A percentile compares a stretch with the other conserved stretches of the same genome.
Evolutionary conservation across 2,888 invertebrate species (phyloP).

Genomic region (Liposcelis brunnea): DNA sequence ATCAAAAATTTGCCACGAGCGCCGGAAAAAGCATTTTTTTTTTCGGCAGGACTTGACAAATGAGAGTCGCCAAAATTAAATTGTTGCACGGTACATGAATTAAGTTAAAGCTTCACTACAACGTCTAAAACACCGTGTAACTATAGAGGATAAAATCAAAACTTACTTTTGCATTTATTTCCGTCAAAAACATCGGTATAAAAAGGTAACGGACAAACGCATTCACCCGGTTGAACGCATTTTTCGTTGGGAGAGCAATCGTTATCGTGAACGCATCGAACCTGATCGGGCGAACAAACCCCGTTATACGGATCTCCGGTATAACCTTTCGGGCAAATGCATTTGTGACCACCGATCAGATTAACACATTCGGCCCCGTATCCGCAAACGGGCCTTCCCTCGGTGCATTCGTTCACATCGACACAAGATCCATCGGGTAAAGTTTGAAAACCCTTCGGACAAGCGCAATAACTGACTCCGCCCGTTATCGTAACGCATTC

Average conservation of each 20-base stretch:
- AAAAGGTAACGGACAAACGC: slow-evolving; percentile 80
- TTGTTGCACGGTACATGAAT: too few relatives aligned
- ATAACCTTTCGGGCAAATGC: slow-evolving; percentile 65
- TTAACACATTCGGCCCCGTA: slow-evolving; percentile 78
- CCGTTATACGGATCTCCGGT: slow-evolving; percentile 68
- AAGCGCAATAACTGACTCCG: slow-evolving; percentile 82
- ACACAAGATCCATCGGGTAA: slow-evolving; percentile 63
- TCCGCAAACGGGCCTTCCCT: slow-evolving; percentile 59
- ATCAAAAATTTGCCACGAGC: too few relatives aligned
- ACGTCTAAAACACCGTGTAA: too few relatives aligned
- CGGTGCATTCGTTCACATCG: slow-evolving; percentile 66
- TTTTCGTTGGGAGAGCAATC: slow-evolving; percentile 77
- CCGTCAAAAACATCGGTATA: slow-evolving; percentile 66
- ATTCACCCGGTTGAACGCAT: slow-evolving; percentile 81
- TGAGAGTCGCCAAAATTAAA: too few relatives aligned
- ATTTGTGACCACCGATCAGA: slow-evolving; percentile 56
- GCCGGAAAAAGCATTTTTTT: too few relatives aligned
- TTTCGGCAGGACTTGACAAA: too few relatives aligned
- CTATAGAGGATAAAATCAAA: too few relatives aligned
- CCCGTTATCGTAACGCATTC: slow-evolving; percentile 82
- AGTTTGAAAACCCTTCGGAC: slow-evolving; percentile 70
- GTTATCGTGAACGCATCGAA: slow-evolving; percentile 61
- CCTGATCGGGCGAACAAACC: slow-evolving; percentile 64
- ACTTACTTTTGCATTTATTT: slow-evolving; percentile 66
- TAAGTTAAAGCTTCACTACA: too few relatives aligned